phyloP scores from a whole-genome alignment of 2,888 invertebrate genomes.

The Teinopalpus imperialis region DNA sequence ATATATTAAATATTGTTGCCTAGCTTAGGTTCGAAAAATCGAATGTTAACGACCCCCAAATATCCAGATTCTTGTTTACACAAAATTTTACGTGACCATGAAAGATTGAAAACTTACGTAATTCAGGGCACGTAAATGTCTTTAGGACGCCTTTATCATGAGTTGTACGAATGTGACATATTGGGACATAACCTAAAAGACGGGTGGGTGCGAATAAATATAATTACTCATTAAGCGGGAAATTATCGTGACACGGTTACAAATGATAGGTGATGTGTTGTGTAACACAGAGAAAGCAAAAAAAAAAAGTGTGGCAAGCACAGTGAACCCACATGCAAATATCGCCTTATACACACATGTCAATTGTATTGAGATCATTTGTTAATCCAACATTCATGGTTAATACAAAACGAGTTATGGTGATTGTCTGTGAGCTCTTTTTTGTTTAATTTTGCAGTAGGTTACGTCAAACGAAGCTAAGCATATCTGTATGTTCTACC shows the following conservation, averaged over 20 bases:
- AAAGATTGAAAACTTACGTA: constrained; percentile 18
- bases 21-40: too few species aligned
- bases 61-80: constrained; percentile 5
- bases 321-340: constrained; percentile 70
- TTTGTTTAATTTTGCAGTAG: constrained; percentile 59
- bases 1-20: too few species aligned
- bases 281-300: constrained; percentile 44
- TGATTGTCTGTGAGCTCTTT: constrained; percentile 34
- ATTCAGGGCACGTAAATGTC: constrained; percentile 7
- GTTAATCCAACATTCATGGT: constrained; percentile 29
- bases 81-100: constrained; percentile 13
- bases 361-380: constrained; percentile 42
- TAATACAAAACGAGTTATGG: constrained; percentile 35
- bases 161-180: constrained; percentile 2
- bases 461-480: constrained; percentile 78
- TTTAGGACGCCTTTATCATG: constrained; percentile 17
- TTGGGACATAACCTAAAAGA: constrained; percentile 7
- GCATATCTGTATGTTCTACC: constrained; percentile 67
- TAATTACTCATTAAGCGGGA: constrained; percentile 17
- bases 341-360: constrained; percentile 45
- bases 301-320: constrained; percentile 41
- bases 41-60: constrained; percentile 13
- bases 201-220: constrained; percentile 12
- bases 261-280: constrained; percentile 22
- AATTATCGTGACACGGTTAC: constrained; percentile 14